Evolutionary conservation across 1,140 invertebrate species (phyloP).

Genomic region (Phthorimaea operculella): DNA sequence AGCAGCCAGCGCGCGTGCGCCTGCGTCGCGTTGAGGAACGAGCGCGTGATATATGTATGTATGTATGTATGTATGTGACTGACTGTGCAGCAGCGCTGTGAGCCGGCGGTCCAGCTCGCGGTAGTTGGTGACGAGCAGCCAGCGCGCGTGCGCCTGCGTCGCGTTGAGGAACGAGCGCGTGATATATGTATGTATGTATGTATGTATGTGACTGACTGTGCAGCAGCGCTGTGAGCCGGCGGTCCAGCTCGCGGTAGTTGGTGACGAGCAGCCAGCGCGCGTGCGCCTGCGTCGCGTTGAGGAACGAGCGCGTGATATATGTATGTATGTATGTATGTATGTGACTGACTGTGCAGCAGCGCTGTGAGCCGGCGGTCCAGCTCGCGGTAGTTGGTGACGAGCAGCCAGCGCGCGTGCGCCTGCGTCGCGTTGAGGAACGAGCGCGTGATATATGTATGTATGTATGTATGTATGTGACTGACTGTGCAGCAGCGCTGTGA

Average conservation of each 20-base stretch:
- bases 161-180: conserved; percentile 74
- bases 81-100: conserved; percentile 72
- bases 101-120: conserved; percentile 75
- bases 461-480: conserved; percentile 34
- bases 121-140: conserved; percentile 77
- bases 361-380: conserved; percentile 72
- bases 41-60: too few relatives aligned
- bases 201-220: conserved; percentile 62
- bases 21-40: conserved; percentile 76
- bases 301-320: conserved; percentile 73
- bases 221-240: conserved; percentile 72
- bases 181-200: too few relatives aligned
- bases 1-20: conserved; percentile 73
- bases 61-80: conserved; percentile 29
- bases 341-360: conserved; percentile 71
- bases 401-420: conserved; percentile 71
- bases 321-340: too few relatives aligned
- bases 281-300: conserved; percentile 75
- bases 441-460: too few relatives aligned
- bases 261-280: conserved; percentile 72
- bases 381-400: conserved; percentile 78
- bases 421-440: conserved; percentile 77
- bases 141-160: conserved; percentile 74
- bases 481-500: conserved; percentile 74
- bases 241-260: conserved; percentile 80